Conservation (phyloP, 2,113 vertebrate species). For the Lophotis ruficrista region DNA sequence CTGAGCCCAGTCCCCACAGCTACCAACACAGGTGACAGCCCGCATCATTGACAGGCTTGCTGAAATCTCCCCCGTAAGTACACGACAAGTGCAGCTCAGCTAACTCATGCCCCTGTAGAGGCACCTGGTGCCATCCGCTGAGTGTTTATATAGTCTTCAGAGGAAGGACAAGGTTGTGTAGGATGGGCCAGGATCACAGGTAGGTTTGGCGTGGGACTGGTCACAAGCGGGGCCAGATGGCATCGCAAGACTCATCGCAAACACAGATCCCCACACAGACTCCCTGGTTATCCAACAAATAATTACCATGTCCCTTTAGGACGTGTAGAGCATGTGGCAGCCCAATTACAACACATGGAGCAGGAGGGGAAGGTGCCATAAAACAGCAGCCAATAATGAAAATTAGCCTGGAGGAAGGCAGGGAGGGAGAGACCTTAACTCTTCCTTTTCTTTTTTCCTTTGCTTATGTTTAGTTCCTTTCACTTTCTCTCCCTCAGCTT, state of each 20-base stretch:
- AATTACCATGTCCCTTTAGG: background rate
- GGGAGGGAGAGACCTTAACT: background rate
- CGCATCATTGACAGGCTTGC: background rate
- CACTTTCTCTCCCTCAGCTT: background rate
- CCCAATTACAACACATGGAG: background rate
- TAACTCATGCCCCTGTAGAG: background rate
- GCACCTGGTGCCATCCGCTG: fast-evolving
- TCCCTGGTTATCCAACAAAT: background rate
- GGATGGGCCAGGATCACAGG: background rate
- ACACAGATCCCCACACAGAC: background rate
- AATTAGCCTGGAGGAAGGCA: background rate
- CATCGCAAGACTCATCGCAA: fast-evolving
- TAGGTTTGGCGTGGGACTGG: background rate
- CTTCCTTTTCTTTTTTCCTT: background rate
- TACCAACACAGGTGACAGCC: background rate
- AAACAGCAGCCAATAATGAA: background rate
- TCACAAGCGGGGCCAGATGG: background rate
- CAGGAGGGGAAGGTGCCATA: background rate
- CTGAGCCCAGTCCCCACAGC: background rate
- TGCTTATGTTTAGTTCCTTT: background rate
- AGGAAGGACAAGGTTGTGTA: background rate
- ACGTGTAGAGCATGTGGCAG: background rate
- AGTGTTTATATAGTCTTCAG: background rate
- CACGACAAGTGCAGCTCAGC: fast-evolving
- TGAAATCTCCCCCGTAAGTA: background rate